Conservation (phyloP, 2,113 vertebrate genomes). For the Coreoperca whiteheadi region DNA sequence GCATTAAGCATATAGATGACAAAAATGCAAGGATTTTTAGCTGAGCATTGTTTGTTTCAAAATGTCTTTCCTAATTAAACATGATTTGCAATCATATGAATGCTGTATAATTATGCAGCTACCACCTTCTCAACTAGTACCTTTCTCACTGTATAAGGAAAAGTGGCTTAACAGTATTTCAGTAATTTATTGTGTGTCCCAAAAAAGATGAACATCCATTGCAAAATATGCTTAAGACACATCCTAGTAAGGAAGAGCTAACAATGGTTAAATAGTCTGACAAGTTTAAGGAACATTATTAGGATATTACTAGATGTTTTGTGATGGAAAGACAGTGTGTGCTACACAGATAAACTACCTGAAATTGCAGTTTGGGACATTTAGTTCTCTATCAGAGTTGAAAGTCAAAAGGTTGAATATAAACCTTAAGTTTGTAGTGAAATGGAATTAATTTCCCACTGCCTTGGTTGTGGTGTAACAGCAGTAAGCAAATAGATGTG, state of each 20-base stretch:
- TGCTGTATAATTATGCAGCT: background rate
- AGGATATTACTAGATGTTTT: background rate
- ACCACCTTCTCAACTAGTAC: background rate
- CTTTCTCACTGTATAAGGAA: slow-evolving; percentile 7
- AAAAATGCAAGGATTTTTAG: slow-evolving; percentile 15
- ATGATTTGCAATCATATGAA: background rate
- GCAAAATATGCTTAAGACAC: background rate
- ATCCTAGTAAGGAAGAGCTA: background rate
- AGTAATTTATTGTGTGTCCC: background rate
- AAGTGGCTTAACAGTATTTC: background rate
- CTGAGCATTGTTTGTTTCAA: background rate
- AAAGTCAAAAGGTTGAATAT: background rate
- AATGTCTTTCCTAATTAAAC: slow-evolving; percentile 9
- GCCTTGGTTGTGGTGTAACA: background rate
- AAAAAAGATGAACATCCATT: background rate
- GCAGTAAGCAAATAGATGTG: background rate
- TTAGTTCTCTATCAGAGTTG: background rate
- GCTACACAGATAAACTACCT: background rate
- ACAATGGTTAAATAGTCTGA: background rate
- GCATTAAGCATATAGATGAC: slow-evolving; percentile 6
- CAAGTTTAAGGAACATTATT: background rate
- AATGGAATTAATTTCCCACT: slow-evolving; percentile 1
- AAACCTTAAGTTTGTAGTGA: background rate
- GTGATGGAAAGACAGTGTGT: background rate
- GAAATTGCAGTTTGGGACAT: background rate